A percentile compares a stretch with the other conserved stretches of the same genome.
These are phyloP conservation scores for Pterocles orientalis DNA, from an alignment of 2,113 vertebrate species.

Conservation along the genomic window DNA sequence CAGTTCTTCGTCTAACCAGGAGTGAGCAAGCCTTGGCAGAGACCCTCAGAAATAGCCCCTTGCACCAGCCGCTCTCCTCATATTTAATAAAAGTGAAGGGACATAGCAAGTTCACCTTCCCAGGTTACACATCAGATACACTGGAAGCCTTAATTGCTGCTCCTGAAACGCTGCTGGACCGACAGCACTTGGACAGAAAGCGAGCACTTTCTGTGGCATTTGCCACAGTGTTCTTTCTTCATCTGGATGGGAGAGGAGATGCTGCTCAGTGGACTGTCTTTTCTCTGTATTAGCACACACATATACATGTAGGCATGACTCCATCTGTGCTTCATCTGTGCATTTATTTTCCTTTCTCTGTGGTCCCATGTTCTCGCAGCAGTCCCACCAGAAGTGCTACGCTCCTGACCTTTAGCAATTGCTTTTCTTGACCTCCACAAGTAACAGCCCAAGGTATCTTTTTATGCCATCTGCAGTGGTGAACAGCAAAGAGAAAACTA, in stretches of 20 bases:
- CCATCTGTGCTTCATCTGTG: not conserved
- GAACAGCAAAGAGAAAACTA: not conserved
- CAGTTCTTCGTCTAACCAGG: not conserved
- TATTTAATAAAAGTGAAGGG: not conserved
- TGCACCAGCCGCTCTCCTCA: not conserved
- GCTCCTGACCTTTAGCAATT: not conserved
- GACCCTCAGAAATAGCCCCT: not conserved
- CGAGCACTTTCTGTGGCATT: not conserved
- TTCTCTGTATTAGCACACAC: not conserved
- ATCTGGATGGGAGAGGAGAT: not conserved
- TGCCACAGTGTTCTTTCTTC: not conserved
- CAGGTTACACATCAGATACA: not conserved
- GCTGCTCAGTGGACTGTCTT: not conserved
- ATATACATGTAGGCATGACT: accelerated
- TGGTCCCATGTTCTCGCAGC: not conserved
- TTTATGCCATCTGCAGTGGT: not conserved
- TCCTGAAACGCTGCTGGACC: not conserved
- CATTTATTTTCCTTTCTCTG: not conserved
- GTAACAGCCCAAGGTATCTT: not conserved
- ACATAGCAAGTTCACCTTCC: not conserved
- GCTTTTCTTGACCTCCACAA: not conserved
- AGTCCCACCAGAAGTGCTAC: not conserved
- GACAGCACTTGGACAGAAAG: not conserved
- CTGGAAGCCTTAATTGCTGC: not conserved
- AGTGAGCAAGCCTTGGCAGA: not conserved